These are phyloP conservation scores for Uria lomvia DNA, from an alignment of 2,113 vertebrate genomes.

Conservation along the genomic window DNA sequence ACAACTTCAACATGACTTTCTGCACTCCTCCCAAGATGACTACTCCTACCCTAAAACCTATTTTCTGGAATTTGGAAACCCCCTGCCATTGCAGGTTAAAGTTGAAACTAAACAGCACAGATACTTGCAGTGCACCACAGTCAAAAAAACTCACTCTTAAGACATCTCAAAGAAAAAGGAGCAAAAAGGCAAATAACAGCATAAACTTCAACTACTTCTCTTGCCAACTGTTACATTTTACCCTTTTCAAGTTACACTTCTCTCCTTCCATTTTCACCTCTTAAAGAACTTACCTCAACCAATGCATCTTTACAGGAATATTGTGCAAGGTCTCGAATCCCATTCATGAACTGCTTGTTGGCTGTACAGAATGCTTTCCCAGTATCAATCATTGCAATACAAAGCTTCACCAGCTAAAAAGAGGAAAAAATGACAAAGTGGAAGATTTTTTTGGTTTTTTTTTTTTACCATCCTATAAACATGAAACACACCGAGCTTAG, in stretches of 20 bases:
- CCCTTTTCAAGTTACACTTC: background rate
- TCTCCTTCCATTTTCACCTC: background rate
- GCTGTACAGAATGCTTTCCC: slow-evolving; percentile 95
- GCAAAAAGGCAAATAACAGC: background rate
- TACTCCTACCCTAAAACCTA: background rate
- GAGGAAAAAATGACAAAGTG: background rate
- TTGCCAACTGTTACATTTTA: background rate
- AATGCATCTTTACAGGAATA: slow-evolving; percentile 91
- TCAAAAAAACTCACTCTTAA: background rate
- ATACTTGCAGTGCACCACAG: background rate
- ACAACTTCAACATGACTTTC: background rate
- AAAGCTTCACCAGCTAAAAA: slow-evolving; percentile 93
- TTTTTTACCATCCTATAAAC: background rate
- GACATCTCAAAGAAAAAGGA: background rate
- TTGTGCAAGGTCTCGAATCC: slow-evolving; percentile 92
- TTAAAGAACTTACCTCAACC: slow-evolving; percentile 84
- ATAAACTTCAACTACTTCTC: background rate
- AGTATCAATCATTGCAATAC: slow-evolving; percentile 96
- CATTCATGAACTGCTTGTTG: slow-evolving; percentile 96
- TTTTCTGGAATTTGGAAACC: background rate
- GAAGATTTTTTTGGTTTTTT: background rate
- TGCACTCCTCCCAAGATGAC: background rate
- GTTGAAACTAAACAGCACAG: background rate
- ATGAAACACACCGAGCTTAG: background rate
- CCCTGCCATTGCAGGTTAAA: background rate